Evolutionary conservation across 2,888 invertebrate species (phyloP).

Genomic region (Ryuthela nishihirai): DNA sequence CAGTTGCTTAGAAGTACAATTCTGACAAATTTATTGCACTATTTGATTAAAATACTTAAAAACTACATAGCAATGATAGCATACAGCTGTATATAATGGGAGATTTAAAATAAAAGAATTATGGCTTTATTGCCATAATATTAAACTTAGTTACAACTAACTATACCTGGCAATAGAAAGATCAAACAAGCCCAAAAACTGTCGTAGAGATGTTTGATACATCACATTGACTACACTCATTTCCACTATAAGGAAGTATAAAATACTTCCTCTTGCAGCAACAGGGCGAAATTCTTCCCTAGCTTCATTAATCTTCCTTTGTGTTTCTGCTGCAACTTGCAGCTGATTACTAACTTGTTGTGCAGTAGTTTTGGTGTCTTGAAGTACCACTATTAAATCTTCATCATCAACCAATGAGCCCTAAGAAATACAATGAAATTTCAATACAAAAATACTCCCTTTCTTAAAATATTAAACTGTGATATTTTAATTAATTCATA

Average conservation of each 20-base stretch:
- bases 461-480: no score
- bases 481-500: no score
- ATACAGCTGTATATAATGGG: no score
- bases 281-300: slow-evolving; percentile 94
- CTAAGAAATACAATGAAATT: no score
- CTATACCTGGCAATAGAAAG: slow-evolving; percentile 72
- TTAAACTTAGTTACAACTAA: no score
- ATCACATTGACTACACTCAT: slow-evolving; percentile 95
- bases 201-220: slow-evolving; percentile 95
- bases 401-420: slow-evolving; percentile 95
- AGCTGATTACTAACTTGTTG: slow-evolving; percentile 94
- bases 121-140: no score
- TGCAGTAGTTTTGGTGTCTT: slow-evolving; percentile 80
- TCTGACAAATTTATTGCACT: no score
- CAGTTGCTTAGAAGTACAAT: no score
- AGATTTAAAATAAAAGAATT: no score
- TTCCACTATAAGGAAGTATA: slow-evolving; percentile 94
- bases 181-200: slow-evolving; percentile 90
- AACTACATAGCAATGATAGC: no score
- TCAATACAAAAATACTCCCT: no score
- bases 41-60: no score
- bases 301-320: slow-evolving; percentile 87
- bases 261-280: slow-evolving; percentile 86
- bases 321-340: slow-evolving; percentile 85
- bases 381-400: slow-evolving; percentile 82